A percentile compares a stretch with the other conserved stretches of the same genome.
phyloP scores from a whole-genome alignment of 2,797 vertebrate genomes.

The Delichon dasypus region DNA sequence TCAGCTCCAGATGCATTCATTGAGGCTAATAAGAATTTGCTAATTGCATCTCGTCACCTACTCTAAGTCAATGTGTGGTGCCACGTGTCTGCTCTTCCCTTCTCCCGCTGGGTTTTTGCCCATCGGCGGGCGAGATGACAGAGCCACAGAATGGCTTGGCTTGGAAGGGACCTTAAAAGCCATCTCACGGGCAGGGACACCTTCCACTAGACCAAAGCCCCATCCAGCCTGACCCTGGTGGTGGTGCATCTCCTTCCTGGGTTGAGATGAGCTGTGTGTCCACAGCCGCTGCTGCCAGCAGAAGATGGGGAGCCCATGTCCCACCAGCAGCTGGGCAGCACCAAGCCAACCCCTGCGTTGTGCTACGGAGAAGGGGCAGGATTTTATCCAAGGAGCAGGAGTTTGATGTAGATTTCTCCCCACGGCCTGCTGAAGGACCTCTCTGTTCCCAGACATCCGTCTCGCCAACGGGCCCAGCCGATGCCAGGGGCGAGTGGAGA shows the following conservation, averaged over 20 bases:
- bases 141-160: not conserved
- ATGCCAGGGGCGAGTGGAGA: slow-evolving; percentile 92
- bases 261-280: not conserved
- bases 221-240: not conserved
- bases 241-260: not conserved
- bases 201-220: not conserved
- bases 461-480: slow-evolving; percentile 84
- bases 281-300: not conserved
- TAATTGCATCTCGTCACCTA: not conserved
- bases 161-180: not conserved
- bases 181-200: not conserved
- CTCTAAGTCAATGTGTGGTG: fast-evolving
- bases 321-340: not conserved
- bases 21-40: not conserved
- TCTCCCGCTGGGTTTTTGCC: not conserved
- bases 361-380: not conserved
- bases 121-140: not conserved
- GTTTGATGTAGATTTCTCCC: not conserved
- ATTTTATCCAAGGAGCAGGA: not conserved
- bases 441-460: slow-evolving; percentile 75
- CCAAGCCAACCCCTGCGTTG: not conserved
- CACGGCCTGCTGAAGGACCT: not conserved
- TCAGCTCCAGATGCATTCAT: fast-evolving
- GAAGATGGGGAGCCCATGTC: not conserved
- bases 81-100: fast-evolving